Evolutionary conservation across 2,797 vertebrate genomes (phyloP).

Genomic region (Remorina albescens): DNA sequence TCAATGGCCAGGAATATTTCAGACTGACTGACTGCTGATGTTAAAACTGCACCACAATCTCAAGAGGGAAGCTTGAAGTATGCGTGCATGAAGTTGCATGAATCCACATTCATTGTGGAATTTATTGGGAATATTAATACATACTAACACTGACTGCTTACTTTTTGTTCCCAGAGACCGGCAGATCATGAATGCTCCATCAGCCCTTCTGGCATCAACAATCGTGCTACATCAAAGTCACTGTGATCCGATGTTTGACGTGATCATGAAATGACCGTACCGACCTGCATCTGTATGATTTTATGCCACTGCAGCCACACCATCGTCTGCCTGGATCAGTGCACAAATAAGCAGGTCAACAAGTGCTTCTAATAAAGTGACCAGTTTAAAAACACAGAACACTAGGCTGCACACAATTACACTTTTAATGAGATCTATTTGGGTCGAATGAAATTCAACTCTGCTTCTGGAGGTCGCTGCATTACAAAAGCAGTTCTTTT

Average conservation of each 20-base stretch:
- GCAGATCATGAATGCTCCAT: neutral
- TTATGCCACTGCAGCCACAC: neutral
- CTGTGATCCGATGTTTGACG: neutral
- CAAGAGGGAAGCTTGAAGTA: neutral
- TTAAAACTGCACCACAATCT: neutral
- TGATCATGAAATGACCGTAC: neutral
- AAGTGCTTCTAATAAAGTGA: neutral
- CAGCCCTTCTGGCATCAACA: neutral
- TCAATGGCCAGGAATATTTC: constrained; percentile 18
- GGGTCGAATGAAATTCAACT: constrained; percentile 19
- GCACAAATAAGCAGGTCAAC: neutral
- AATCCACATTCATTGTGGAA: neutral
- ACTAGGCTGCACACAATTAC: neutral
- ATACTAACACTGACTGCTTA: neutral
- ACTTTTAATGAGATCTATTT: constrained; percentile 38
- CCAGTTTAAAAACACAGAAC: neutral
- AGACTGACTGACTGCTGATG: neutral
- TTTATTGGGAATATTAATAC: neutral
- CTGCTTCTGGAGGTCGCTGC: constrained; percentile 17
- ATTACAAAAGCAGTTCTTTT: constrained; percentile 37
- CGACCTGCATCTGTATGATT: neutral
- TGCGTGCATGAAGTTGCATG: neutral
- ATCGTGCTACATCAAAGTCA: neutral
- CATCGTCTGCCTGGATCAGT: neutral
- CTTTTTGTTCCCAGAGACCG: neutral